phyloP scores from a whole-genome alignment of 2,113 vertebrate genomes.

The Cynocephalus volans region DNA sequence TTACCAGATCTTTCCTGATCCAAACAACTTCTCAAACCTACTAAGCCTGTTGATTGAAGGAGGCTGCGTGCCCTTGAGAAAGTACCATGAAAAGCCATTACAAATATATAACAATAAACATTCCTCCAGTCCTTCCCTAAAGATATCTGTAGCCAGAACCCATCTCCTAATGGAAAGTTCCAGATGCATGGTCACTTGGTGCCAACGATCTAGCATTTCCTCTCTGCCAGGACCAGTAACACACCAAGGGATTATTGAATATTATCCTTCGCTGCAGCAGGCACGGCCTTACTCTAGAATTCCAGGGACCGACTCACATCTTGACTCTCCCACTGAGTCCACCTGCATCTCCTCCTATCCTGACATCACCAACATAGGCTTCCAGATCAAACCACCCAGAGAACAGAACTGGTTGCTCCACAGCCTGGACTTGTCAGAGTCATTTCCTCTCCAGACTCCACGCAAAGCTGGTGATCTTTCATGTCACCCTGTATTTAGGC shows the following conservation, averaged over 20 bases:
- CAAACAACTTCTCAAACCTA: background rate
- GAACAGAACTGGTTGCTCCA: background rate
- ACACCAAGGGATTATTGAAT: background rate
- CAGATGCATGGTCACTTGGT: background rate
- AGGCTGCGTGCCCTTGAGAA: background rate
- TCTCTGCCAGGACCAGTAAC: background rate
- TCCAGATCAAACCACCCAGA: background rate
- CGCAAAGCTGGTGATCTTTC: background rate
- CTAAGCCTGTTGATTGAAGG: background rate
- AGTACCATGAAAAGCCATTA: background rate
- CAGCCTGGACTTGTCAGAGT: background rate
- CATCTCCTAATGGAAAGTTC: background rate
- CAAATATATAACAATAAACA: background rate
- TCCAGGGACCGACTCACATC: background rate
- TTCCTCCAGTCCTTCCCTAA: background rate
- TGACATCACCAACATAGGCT: background rate
- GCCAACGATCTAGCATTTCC: background rate
- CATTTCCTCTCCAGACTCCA: background rate
- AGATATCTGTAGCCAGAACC: background rate
- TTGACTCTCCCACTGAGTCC: background rate
- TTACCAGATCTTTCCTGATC: background rate
- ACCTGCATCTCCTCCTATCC: background rate
- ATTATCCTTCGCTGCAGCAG: background rate
- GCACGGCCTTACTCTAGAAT: background rate
- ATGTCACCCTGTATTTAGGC: background rate